Conservation (phyloP, 2,888 invertebrate genomes). For the Epicampocera succincta region DNA sequence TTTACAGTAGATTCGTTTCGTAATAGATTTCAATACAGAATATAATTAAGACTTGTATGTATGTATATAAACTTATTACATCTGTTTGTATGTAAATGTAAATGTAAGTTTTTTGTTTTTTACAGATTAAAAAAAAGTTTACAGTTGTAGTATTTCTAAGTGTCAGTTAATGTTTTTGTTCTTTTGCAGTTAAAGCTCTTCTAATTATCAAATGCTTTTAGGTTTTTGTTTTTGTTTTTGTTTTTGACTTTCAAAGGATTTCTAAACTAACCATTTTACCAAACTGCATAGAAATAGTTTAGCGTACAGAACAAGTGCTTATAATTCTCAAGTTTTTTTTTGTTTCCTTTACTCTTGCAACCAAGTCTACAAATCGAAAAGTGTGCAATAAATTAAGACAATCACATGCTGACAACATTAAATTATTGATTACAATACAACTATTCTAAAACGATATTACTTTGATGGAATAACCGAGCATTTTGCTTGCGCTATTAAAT, state of each 20-base stretch:
- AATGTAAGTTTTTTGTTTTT: no score
- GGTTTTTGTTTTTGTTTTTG: neutral
- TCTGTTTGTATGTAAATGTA: no score
- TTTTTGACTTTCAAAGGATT: slow-evolving; percentile 11
- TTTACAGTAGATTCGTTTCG: slow-evolving; percentile 21
- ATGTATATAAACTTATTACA: slow-evolving; percentile 8
- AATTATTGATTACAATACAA: slow-evolving; percentile 16
- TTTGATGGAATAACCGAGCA: slow-evolving; percentile 2
- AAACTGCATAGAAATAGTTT: neutral
- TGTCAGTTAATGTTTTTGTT: neutral
- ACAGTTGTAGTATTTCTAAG: slow-evolving; percentile 16
- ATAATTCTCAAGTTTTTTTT: neutral
- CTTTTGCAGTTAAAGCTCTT: slow-evolving; percentile 6
- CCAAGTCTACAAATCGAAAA: slow-evolving; percentile 8
- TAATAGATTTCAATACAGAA: slow-evolving; percentile 34
- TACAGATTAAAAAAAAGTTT: slow-evolving; percentile 28
- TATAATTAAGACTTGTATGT: slow-evolving; percentile 32
- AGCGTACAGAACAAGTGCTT: slow-evolving; percentile 33
- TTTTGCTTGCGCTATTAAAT: neutral
- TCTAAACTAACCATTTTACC: slow-evolving; percentile 19
- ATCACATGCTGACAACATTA: slow-evolving; percentile 53
- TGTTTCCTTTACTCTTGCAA: slow-evolving; percentile 8
- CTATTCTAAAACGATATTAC: slow-evolving; percentile 44
- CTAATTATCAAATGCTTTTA: neutral
- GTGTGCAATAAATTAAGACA: slow-evolving; percentile 53